Conservation (phyloP, 2,113 vertebrate species). For the Mirounga angustirostris region DNA sequence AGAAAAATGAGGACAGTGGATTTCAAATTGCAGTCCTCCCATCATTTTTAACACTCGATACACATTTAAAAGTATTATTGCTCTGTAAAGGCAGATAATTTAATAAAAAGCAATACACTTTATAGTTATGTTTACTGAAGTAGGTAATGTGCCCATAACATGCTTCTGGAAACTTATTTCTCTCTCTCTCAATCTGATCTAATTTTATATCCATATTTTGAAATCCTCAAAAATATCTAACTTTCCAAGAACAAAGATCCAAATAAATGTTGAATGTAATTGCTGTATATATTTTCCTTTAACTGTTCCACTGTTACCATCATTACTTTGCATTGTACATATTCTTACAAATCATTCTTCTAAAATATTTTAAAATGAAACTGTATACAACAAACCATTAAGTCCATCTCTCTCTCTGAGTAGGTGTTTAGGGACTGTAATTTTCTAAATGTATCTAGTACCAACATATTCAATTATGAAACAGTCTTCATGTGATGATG, state of each 20-base stretch:
- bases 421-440: constrained; percentile 83
- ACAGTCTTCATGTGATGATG: constrained; percentile 70
- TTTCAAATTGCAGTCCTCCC: constrained; percentile 55
- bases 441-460: constrained; percentile 80
- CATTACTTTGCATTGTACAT: constrained; percentile 69
- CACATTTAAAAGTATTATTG: constrained; percentile 68
- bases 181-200: constrained; percentile 69
- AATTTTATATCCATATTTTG: constrained; percentile 76
- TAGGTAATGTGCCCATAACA: constrained; percentile 70
- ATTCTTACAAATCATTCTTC: constrained; percentile 76
- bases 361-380: constrained; percentile 85
- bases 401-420: constrained; percentile 73
- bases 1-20: constrained; percentile 46
- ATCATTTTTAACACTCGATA: constrained; percentile 71
- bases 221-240: constrained; percentile 79
- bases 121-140: constrained; percentile 77
- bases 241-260: constrained; percentile 74
- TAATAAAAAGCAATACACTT: constrained; percentile 79
- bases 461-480: constrained; percentile 79
- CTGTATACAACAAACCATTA: constrained; percentile 74
- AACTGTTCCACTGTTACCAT: constrained; percentile 78
- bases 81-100: constrained; percentile 77
- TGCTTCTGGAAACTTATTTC: constrained; percentile 76
- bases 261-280: constrained; percentile 75
- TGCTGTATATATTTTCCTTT: constrained; percentile 66